Evolutionary conservation across 92 coral and sea anemone genomes (phyloP), one percentile per base, ranked within the genome.

Genomic region (Anthopleura xanthogrammica): DNA sequence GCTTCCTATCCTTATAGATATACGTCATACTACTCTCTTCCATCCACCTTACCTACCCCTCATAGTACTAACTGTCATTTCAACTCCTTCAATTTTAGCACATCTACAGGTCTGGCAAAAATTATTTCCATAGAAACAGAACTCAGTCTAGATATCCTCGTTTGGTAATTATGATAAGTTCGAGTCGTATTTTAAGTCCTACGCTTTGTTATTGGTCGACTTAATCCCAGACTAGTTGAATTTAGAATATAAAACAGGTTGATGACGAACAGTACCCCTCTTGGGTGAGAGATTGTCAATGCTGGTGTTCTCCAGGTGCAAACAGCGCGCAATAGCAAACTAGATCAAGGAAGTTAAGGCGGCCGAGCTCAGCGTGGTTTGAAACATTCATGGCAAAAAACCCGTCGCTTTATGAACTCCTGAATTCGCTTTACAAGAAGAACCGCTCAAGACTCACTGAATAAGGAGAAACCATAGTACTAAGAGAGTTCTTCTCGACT

Each of bases 271-370:
- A 14, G 71, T 10, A 5, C 55, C 72, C 82, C 82, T 57, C 72
- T 65, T 19, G 41, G 71, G 82, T 2, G 52, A 5, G 4, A 16
- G 22, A 22, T 79, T 79, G 72, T 57, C 36, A 41, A 12, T 16
- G 64, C 60, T 80, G 40, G 36, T 9, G 56, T 24, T 81, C 78
- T 75, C 77, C 84, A 81, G 84, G 84, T 81, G 84, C 65, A 68
- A n/a, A 22, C 19, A 23, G 83, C 83, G 83, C 83, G 84, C 84
- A 81, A 29, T 16, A 57, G 66, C 81, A 79, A 79, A 79, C 65
- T 41, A 39, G 52, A 75, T 81, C 84, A 60, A 70, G 84, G 84
- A 81, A 81, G 84, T 66, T 68, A 55, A 50, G 75, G 54, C 65
- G 77, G 84, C 58, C 50, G 5, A 52, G 41, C 80, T 40, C 58